These are phyloP conservation scores for Condylostylus longicornis DNA, from an alignment of 1,140 invertebrate species.

Conservation along the genomic window DNA sequence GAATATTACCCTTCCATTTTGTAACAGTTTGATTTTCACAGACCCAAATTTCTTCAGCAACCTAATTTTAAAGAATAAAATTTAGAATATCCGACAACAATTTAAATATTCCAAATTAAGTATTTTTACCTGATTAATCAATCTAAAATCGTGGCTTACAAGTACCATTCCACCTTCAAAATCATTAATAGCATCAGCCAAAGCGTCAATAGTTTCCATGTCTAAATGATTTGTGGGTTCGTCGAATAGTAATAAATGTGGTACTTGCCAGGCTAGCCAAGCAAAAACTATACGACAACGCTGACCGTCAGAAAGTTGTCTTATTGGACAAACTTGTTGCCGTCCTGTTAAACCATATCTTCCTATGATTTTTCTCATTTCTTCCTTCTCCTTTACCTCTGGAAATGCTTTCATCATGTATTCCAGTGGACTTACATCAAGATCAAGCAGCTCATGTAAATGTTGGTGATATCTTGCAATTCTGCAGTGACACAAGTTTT, in stretches of 20 bases:
- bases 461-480: conserved; percentile 98
- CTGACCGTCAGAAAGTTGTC: conserved; percentile 95
- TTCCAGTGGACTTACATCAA: conserved; percentile 89
- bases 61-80: conserved; percentile 39
- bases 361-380: conserved; percentile 98
- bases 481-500: too few relatives aligned
- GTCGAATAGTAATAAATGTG: conserved; percentile 85
- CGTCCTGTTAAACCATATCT: conserved; percentile 91
- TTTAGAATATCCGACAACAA: background rate
- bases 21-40: conserved; percentile 93
- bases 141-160: conserved; percentile 92
- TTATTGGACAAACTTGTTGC: conserved; percentile 95
- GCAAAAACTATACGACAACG: conserved; percentile 97
- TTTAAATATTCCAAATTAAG: background rate
- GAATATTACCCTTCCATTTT: conserved; percentile 93
- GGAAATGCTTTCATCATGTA: conserved; percentile 98
- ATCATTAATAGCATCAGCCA: conserved; percentile 94
- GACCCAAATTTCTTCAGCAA: conserved; percentile 98
- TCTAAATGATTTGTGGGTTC: conserved; percentile 99
- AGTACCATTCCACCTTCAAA: conserved; percentile 96
- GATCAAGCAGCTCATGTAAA: conserved; percentile 87
- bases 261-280: conserved; percentile 87
- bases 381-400: conserved; percentile 93
- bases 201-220: conserved; percentile 97
- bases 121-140: conserved; percentile 81